Evolutionary conservation across 2,797 vertebrate species (phyloP), one percentile per base, ranked within the genome.

Genomic region (Sebastes cheni): DNA sequence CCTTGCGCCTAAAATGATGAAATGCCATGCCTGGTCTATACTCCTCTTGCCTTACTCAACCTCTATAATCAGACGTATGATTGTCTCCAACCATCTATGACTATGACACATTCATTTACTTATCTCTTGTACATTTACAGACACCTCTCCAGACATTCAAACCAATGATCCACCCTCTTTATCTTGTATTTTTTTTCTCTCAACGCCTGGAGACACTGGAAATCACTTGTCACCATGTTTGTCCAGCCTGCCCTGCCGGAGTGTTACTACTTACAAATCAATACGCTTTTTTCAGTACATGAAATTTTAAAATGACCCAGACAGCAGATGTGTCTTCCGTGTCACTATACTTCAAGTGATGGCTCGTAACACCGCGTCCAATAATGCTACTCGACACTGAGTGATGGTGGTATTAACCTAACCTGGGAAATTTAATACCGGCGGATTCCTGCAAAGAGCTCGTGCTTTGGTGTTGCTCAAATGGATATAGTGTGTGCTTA

Each of bases 171-270:
- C 77, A 7, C 18, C 50, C 66, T 84, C 71, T 77, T 76, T 25
- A 79, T 85, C 77, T 73, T 79, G 29, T 66, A 42, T 60, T 80
- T 79, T 42, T 62, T 62, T 10, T n/a, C 67, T 65, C 65, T 78
- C 67, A 65, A 42, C 65, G 77, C 79, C 86, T 39, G 50, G 59
- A 83, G 87, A 82, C 86, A 71, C 79, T 77, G 74, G 69, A 90
- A 90, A 85, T 90, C 87, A 80, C 86, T 91, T 86, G 86, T 90
- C 90, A 88, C 81, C 39, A 10, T 75, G 72, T 88, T 88, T 86
- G 86, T 85, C 78, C 80, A 72, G 60, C 61, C 75, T 64, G 71
- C 72, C 71, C 79, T 58, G 46, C 67, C 30, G 2, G 32, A 83
- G 65, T 75, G 80, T 75, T 88, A 64, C 81, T 81, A 75, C 78